Evolutionary conservation across 2,888 invertebrate species (phyloP).

Genomic region (Drosophila kokeensis): DNA sequence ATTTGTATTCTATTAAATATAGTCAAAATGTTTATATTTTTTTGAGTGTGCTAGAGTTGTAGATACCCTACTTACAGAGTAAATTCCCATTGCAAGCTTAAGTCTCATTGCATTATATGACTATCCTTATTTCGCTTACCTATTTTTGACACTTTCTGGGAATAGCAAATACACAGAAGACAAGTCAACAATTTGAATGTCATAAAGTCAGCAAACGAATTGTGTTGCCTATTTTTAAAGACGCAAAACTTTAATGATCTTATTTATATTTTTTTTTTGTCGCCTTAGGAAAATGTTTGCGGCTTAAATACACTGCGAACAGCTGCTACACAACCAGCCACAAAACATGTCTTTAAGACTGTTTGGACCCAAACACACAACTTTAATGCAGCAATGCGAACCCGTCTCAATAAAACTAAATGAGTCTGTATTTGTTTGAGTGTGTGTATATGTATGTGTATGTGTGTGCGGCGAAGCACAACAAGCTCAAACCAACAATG

Average conservation of each 20-base stretch:
- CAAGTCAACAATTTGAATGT: slow-evolving; percentile 23
- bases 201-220: slow-evolving; percentile 18
- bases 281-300: slow-evolving; percentile 20
- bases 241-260: neutral
- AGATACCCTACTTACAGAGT: neutral
- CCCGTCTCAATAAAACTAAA: slow-evolving; percentile 54
- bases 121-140: slow-evolving; percentile 3
- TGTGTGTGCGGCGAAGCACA: slow-evolving; percentile 28
- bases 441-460: slow-evolving; percentile 2
- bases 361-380: slow-evolving; percentile 14
- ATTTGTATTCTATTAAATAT: neutral
- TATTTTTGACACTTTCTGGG: neutral
- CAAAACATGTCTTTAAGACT: slow-evolving; percentile 38
- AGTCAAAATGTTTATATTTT: neutral
- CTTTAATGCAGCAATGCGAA: slow-evolving; percentile 26
- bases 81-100: too few relatives aligned
- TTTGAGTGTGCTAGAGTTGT: neutral
- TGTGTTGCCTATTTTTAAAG: neutral
- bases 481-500: slow-evolving; percentile 61
- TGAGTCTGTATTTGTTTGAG: slow-evolving; percentile 12
- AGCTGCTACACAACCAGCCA: slow-evolving; percentile 25
- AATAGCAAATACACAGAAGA: slow-evolving; percentile 5
- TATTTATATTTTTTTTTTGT: slow-evolving; percentile 31
- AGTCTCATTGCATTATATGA: too few relatives aligned
- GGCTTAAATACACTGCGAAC: slow-evolving; percentile 22